phyloP scores from a whole-genome alignment of 1,140 invertebrate genomes.

The Zaprionus tsacasi region DNA sequence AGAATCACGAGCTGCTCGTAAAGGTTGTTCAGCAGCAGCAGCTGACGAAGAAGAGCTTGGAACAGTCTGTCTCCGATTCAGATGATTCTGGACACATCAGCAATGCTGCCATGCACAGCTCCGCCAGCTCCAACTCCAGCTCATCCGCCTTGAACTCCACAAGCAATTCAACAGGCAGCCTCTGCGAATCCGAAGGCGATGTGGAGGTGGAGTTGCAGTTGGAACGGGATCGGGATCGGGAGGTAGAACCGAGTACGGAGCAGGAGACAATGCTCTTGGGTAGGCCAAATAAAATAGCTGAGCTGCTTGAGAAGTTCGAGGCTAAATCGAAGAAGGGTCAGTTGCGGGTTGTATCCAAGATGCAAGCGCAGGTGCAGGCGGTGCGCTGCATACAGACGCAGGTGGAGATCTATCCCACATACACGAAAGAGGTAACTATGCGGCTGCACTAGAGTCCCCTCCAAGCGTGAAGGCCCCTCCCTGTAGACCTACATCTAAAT shows the following conservation, averaged over 20 bases:
- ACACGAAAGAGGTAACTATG: slow-evolving; percentile 84
- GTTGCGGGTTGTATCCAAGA: slow-evolving; percentile 49
- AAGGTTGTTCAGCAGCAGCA: slow-evolving; percentile 56
- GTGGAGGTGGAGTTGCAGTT: background rate
- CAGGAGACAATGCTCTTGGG: slow-evolving; percentile 54
- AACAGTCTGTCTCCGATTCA: slow-evolving; percentile 85
- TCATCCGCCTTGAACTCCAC: slow-evolving; percentile 61
- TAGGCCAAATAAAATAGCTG: slow-evolving; percentile 39
- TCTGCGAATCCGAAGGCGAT: slow-evolving; percentile 65
- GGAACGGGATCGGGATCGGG: background rate
- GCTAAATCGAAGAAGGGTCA: slow-evolving; percentile 38
- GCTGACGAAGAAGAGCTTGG: slow-evolving; percentile 30
- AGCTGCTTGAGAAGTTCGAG: slow-evolving; percentile 74
- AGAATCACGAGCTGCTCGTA: slow-evolving; percentile 73
- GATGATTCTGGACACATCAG: slow-evolving; percentile 92
- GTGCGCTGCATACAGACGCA: slow-evolving; percentile 78
- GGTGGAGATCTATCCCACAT: slow-evolving; percentile 81
- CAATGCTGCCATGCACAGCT: slow-evolving; percentile 81
- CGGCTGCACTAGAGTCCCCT: slow-evolving; percentile 62
- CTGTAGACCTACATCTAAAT: slow-evolving; percentile 14
- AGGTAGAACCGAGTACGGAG: background rate
- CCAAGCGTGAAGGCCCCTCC: slow-evolving; percentile 30
- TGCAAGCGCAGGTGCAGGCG: slow-evolving; percentile 73
- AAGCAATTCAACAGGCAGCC: slow-evolving; percentile 64
- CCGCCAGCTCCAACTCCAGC: background rate